Conservation (phyloP, 2,113 vertebrate species). For the Saguinus midas region DNA sequence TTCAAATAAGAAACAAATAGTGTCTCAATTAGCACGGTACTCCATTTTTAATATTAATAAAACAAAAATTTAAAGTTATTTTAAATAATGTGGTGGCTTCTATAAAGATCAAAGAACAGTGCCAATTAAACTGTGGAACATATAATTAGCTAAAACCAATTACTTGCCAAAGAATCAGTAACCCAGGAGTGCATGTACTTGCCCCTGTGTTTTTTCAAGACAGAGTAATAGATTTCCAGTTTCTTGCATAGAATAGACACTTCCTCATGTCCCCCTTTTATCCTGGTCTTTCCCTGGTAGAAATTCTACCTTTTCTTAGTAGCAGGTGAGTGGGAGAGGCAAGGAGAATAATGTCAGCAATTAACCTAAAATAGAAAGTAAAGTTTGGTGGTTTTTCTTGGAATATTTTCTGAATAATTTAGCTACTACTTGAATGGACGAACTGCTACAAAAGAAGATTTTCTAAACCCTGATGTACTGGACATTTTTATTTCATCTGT, state of each 20-base stretch:
- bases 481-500: conserved; percentile 86
- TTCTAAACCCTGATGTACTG: conserved; percentile 91
- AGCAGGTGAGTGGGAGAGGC: neutral
- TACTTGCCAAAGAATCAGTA: neutral
- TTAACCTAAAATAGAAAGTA: neutral
- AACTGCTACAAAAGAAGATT: conserved; percentile 90
- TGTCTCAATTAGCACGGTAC: neutral
- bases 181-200: neutral
- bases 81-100: neutral
- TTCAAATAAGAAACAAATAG: conserved; percentile 25
- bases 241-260: neutral
- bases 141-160: neutral
- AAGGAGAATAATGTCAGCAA: neutral
- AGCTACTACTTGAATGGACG: conserved; percentile 96
- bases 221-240: neutral
- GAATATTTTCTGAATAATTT: conserved; percentile 24
- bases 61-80: neutral
- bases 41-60: conserved; percentile 15
- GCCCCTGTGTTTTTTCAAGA: neutral
- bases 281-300: neutral
- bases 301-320: neutral
- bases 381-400: neutral
- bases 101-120: neutral
- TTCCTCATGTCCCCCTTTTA: neutral
- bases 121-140: neutral